Percentiles rank a stretch among this genome's conserved stretches.
These are phyloP conservation scores for Sphenodon punctatus DNA, from an alignment of 2,797 vertebrate species.

Conservation along the genomic window DNA sequence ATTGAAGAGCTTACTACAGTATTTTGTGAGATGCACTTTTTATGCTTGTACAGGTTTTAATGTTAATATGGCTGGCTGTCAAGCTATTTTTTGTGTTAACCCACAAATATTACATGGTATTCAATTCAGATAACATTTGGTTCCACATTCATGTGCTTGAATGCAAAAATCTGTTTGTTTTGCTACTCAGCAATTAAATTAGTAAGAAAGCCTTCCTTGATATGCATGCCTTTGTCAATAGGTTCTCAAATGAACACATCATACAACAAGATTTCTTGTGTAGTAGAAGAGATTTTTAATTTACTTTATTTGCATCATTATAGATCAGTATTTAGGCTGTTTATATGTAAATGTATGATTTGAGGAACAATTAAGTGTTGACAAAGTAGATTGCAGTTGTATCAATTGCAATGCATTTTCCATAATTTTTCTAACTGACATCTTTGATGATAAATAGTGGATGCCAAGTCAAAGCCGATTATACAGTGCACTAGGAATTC, in stretches of 20 bases:
- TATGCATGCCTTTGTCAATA: slow-evolving; percentile 64
- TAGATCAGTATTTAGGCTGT: slow-evolving; percentile 82
- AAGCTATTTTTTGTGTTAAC: background rate
- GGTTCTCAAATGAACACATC: slow-evolving; percentile 74
- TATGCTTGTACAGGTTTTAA: background rate
- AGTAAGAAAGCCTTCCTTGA: slow-evolving; percentile 44
- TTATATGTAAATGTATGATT: slow-evolving; percentile 86
- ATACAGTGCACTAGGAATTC: slow-evolving; percentile 94
- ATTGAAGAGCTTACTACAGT: background rate
- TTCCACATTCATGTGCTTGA: slow-evolving; percentile 30
- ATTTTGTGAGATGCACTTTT: slow-evolving; percentile 1
- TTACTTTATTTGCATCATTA: slow-evolving; percentile 85
- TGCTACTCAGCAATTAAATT: slow-evolving; percentile 66
- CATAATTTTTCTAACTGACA: slow-evolving; percentile 90
- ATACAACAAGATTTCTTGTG: slow-evolving; percentile 67
- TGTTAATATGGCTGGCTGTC: background rate
- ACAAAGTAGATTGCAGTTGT: slow-evolving; percentile 85
- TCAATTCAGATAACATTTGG: slow-evolving; percentile 27
- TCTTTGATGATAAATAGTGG: slow-evolving; percentile 89
- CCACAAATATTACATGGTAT: slow-evolving; percentile 20
- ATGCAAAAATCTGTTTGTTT: slow-evolving; percentile 51
- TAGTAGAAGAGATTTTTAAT: slow-evolving; percentile 80
- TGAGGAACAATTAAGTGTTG: slow-evolving; percentile 88
- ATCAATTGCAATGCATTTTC: slow-evolving; percentile 84
- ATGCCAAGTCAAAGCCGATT: slow-evolving; percentile 97